Percentiles rank a stretch among this genome's conserved stretches.
Conservation (phyloP, 2,888 invertebrate species). For the Lathronympha strigana region DNA sequence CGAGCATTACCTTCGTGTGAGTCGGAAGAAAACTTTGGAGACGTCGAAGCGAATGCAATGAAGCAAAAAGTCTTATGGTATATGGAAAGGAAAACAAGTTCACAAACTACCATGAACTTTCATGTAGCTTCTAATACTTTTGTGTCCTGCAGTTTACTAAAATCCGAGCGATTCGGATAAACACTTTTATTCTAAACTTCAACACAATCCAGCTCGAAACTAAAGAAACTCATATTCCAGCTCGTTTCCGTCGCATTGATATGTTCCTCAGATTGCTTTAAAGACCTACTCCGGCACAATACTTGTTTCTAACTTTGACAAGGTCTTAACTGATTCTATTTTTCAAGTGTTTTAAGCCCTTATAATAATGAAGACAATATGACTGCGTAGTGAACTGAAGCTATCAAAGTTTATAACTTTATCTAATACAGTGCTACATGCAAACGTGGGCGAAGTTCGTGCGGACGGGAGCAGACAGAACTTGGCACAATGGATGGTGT, state of each 20-base stretch:
- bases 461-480: constrained; percentile 23
- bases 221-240: constrained; percentile 31
- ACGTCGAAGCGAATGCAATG: no score
- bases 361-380: constrained; percentile 4
- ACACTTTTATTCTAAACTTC: constrained; percentile 12
- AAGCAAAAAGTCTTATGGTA: no score
- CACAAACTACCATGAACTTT: no score
- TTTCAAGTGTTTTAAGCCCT: not conserved
- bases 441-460: constrained; percentile 36
- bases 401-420: constrained; percentile 42
- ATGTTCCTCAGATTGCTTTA: constrained; percentile 36
- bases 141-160: no score
- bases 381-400: constrained; percentile 34
- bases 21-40: no score
- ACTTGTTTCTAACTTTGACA: not conserved
- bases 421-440: constrained; percentile 41
- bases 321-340: not conserved
- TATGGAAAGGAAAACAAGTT: no score
- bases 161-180: not conserved
- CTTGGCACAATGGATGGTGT: constrained; percentile 50
- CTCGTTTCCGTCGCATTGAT: constrained; percentile 1
- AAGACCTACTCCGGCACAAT: constrained; percentile 29
- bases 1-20: no score
- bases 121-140: no score
- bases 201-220: not conserved